phyloP scores from a whole-genome alignment of 2,797 vertebrate species.

The Ctenochaetus hawaiiensis region DNA sequence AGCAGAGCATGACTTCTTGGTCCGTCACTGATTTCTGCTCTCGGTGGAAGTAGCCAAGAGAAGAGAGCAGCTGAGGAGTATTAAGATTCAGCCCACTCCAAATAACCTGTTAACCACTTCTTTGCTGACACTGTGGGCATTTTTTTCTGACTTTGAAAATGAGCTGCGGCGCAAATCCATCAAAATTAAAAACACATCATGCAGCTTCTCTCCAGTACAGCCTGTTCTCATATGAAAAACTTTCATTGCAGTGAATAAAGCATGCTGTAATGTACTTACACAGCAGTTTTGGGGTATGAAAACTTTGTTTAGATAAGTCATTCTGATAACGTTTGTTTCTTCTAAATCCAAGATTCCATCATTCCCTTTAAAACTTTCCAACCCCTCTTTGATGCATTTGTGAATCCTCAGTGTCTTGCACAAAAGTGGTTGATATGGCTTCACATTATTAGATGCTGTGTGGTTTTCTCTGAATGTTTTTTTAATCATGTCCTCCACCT shows the following conservation, averaged over 20 bases:
- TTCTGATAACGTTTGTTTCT: not conserved
- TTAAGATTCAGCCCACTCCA: constrained; percentile 40
- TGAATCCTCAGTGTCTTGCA: constrained; percentile 45
- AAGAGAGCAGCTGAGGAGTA: constrained; percentile 24
- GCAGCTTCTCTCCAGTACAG: not conserved
- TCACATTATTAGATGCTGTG: constrained; percentile 7
- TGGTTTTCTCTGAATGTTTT: not conserved
- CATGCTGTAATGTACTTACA: not conserved
- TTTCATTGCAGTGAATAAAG: not conserved
- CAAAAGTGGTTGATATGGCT: constrained; percentile 57
- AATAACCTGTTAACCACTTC: constrained; percentile 56
- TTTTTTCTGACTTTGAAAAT: not conserved
- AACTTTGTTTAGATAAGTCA: not conserved
- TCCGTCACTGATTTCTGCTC: constrained; percentile 29
- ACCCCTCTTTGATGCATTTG: constrained; percentile 22
- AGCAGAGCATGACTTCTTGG: constrained; percentile 33
- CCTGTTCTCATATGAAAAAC: not conserved
- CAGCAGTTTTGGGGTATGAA: constrained; percentile 11
- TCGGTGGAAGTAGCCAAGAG: constrained; percentile 23
- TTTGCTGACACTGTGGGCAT: constrained; percentile 33
- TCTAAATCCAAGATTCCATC: constrained; percentile 7
- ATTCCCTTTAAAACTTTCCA: constrained; percentile 18
- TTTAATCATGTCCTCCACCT: constrained; percentile 27
- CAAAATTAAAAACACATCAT: not conserved
- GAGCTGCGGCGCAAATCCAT: not conserved